phyloP scores from a whole-genome alignment of 2,888 invertebrate genomes.

The Pardosa pseudoannulata region DNA sequence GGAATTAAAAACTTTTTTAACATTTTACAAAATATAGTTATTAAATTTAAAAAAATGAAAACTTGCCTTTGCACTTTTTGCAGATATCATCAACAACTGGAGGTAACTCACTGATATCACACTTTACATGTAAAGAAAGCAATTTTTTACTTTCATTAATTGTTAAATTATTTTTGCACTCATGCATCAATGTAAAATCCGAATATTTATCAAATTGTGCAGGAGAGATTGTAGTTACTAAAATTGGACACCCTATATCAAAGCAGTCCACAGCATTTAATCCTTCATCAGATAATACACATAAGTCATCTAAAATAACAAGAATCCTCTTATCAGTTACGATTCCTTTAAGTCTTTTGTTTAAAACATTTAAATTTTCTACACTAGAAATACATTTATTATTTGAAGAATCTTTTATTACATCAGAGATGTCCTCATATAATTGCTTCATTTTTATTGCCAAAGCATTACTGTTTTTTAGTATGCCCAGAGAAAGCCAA shows the following conservation, averaged over 20 bases:
- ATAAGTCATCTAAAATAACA: constrained; percentile 84
- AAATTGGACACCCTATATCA: constrained; percentile 84
- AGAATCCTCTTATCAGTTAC: constrained; percentile 66
- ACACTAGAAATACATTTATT: background rate
- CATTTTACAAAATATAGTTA: too few relatives aligned
- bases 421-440: constrained; percentile 1
- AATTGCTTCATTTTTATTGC: constrained; percentile 74
- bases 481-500: constrained; percentile 79
- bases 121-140: constrained; percentile 56
- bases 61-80: constrained; percentile 83
- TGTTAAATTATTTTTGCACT: constrained; percentile 69
- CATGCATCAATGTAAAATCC: constrained; percentile 73
- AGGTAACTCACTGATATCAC: constrained; percentile 79
- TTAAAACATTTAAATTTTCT: constrained; percentile 17
- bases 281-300: constrained; percentile 79
- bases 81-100: constrained; percentile 82
- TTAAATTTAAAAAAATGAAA: too few relatives aligned
- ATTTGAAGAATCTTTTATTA: background rate
- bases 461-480: constrained; percentile 73
- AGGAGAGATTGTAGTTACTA: constrained; percentile 84
- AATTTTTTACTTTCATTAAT: constrained; percentile 63
- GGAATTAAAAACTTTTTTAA: too few relatives aligned
- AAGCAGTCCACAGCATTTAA: constrained; percentile 83
- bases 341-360: constrained; percentile 3
- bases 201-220: constrained; percentile 77